These are phyloP conservation scores for Lithophane socia DNA, from an alignment of 2,888 invertebrate species.

Conservation along the genomic window DNA sequence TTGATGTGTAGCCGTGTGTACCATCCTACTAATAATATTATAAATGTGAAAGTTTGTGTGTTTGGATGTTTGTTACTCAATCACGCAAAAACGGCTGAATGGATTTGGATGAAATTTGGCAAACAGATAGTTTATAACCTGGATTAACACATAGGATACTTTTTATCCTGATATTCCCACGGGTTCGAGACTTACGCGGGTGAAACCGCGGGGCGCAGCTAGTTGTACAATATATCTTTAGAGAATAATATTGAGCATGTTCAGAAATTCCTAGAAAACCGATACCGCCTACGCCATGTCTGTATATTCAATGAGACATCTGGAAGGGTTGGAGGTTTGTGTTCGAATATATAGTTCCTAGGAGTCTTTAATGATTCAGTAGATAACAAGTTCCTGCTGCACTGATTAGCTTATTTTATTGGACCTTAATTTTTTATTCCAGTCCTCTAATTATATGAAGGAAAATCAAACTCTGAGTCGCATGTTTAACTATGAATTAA, in stretches of 20 bases:
- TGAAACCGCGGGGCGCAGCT: no score
- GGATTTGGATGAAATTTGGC: no score
- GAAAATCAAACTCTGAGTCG: neutral
- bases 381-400: neutral
- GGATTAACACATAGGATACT: no score
- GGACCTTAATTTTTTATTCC: neutral
- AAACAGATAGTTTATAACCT: no score
- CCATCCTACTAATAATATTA: no score
- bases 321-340: constrained; percentile 8
- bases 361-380: constrained; percentile 7
- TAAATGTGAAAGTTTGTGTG: no score
- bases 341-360: neutral
- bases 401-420: neutral
- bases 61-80: no score
- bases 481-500: neutral
- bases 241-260: neutral
- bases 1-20: no score
- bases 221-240: neutral
- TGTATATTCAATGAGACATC: constrained; percentile 44
- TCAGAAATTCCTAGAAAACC: constrained; percentile 10
- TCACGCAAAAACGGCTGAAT: no score
- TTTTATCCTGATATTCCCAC: no score
- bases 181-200: no score
- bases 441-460: neutral
- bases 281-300: constrained; percentile 26